Evolutionary conservation across 2,113 vertebrate genomes (phyloP).

Genomic region (Eidolon helvum): DNA sequence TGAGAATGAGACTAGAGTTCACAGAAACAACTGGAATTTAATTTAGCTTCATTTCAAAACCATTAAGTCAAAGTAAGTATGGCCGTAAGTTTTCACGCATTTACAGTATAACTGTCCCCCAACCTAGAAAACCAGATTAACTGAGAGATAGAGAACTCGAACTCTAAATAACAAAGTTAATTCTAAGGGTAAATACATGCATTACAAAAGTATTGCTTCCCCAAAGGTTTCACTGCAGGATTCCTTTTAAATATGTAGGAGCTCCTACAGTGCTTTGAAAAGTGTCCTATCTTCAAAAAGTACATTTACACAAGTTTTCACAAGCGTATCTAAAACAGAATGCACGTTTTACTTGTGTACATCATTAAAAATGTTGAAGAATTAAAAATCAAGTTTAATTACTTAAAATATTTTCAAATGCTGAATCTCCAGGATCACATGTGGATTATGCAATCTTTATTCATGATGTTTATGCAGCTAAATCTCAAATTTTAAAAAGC

Average conservation of each 20-base stretch:
- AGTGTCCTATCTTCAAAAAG: background rate
- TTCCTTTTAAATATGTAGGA: background rate
- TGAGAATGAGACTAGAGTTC: slow-evolving; percentile 52
- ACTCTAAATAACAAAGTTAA: background rate
- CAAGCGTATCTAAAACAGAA: background rate
- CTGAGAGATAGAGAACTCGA: background rate
- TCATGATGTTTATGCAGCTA: background rate
- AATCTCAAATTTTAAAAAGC: background rate
- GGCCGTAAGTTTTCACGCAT: slow-evolving; percentile 21
- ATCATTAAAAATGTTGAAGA: background rate
- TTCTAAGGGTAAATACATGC: background rate
- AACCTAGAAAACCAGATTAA: slow-evolving; percentile 3
- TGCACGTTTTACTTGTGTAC: background rate
- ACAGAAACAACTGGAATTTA: slow-evolving; percentile 64
- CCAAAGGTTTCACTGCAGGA: background rate
- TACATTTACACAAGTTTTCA: background rate
- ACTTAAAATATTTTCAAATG: slow-evolving; percentile 20
- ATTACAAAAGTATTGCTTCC: background rate
- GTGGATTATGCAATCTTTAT: background rate
- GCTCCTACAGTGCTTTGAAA: background rate
- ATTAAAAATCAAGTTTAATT: slow-evolving; percentile 29
- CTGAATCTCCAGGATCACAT: background rate
- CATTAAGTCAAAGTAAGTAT: background rate
- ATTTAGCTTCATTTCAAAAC: slow-evolving; percentile 58
- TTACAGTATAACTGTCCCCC: background rate